phyloP scores from a whole-genome alignment of 2,113 vertebrate species.

The Mystacornis crossleyi region DNA sequence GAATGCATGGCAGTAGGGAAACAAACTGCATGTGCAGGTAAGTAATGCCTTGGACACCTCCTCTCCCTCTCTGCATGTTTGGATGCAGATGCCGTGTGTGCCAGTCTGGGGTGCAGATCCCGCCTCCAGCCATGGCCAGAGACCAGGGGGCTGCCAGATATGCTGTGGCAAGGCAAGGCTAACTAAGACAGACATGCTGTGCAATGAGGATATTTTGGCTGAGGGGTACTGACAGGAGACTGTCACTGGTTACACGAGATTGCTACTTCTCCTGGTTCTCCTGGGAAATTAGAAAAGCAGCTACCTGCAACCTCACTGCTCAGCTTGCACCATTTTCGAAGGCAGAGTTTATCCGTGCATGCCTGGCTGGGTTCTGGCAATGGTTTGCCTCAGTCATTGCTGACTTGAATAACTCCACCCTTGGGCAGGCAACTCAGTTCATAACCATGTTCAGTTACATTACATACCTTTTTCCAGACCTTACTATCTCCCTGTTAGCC shows the following conservation, averaged over 20 bases:
- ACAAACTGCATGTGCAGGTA: neutral
- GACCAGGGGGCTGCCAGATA: neutral
- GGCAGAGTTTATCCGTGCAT: neutral
- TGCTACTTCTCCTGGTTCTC: neutral
- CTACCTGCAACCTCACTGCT: neutral
- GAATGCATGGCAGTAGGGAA: too few relatives aligned
- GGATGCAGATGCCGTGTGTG: rapidly evolving
- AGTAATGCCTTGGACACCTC: neutral
- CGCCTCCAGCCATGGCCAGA: neutral
- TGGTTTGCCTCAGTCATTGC: neutral
- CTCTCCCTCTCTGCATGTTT: neutral
- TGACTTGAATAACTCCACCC: neutral
- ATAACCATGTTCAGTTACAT: neutral
- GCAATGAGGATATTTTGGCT: neutral
- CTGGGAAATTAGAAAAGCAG: neutral
- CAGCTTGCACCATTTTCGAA: neutral
- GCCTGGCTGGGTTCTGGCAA: neutral
- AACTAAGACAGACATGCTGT: rapidly evolving
- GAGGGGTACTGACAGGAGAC: neutral
- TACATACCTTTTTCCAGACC: rapidly evolving
- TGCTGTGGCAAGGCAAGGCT: neutral
- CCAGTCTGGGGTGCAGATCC: neutral
- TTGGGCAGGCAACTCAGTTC: neutral
- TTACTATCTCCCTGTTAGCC: neutral
- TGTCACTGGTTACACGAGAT: neutral